Percentiles rank a stretch among this genome's conserved stretches.
phyloP scores from a whole-genome alignment of 1,140 invertebrate species.

The Halictus rubicundus region DNA sequence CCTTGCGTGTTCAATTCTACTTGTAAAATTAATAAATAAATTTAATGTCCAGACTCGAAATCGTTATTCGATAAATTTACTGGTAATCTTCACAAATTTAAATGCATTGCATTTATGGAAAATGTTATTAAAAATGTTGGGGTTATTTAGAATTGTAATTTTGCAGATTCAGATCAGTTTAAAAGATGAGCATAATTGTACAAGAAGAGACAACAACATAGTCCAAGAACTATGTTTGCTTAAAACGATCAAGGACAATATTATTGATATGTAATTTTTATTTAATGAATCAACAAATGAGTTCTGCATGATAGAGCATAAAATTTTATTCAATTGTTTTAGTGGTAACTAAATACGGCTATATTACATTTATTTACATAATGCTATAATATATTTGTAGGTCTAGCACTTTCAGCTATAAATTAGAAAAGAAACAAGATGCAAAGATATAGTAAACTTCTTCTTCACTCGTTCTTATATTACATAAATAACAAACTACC shows the following conservation, averaged over 20 bases:
- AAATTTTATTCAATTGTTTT: background rate
- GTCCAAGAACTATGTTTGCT: too few relatives aligned
- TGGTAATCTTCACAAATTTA: background rate
- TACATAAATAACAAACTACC: background rate
- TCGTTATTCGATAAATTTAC: background rate
- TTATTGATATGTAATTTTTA: too few relatives aligned
- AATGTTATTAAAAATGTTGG: too few relatives aligned
- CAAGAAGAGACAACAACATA: too few relatives aligned
- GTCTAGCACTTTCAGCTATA: background rate
- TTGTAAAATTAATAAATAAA: background rate
- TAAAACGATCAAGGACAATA: too few relatives aligned
- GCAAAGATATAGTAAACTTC: background rate
- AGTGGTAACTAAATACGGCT: background rate
- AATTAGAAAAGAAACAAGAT: background rate
- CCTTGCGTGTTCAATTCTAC: background rate
- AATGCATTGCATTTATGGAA: too few relatives aligned
- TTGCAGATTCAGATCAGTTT: too few relatives aligned
- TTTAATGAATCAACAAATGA: background rate
- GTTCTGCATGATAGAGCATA: background rate
- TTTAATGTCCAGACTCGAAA: background rate
- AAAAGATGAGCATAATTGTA: too few relatives aligned
- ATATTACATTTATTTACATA: slow-evolving; percentile 7
- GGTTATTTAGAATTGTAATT: too few relatives aligned
- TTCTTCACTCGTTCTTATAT: background rate
- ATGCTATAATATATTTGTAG: background rate